Base-by-base conservation (phyloP, 2,797 vertebrate species). In the Odontamblyopus rebecca region DNA sequence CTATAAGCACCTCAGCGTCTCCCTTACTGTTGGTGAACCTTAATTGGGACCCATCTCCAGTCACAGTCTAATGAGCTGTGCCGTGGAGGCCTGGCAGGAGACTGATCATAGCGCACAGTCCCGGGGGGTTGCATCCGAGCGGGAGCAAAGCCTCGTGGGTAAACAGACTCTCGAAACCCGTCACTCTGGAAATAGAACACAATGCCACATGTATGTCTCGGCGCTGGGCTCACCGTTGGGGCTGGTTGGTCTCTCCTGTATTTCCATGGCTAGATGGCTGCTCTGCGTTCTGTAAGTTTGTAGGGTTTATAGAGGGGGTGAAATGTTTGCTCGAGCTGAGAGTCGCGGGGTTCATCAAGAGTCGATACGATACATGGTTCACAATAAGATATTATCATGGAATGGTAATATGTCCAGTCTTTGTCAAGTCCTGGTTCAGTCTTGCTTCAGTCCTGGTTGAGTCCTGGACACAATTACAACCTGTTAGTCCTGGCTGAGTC, bases 111-210 rank as follows among this genome's bases (percentile, higher is more conserved):
- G 68, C 79, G 76, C 75, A 83, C 75, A 67, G 59, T 71, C 74
- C 81, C 72, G n/a, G 59, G 83, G 81, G 73, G 71, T 38, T 80
- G 73, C 16, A 83, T 69, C 72, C 62, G 8, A 73, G 81, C 82
- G 73, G 74, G 2, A 77, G 61, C 68, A 73, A 69, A 80, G 73
- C 62, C 76, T 76, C 71, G 6, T 72, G 85, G 80, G 85, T 82
- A 86, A 88, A 89, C 82, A 83, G 12, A 15, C 32, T 50, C 75
- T 76, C 59, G 23, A 82, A 87, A 80, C 71, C 75, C 48, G 75
- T 76, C 68, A 71, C 69, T 75, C 83, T 81, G 78, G 77, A 83
- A 89, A 86, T 77, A 86, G 80, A 80, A 72, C 76, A 59, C 71
- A 53, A 71, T 78, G 70, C 68, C 71, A 83, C 70, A 79, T 74